Evolutionary conservation across 2,797 vertebrate genomes (phyloP), one percentile per base, ranked within the genome.

Genomic region (Lepilemur ruficaudatus): DNA sequence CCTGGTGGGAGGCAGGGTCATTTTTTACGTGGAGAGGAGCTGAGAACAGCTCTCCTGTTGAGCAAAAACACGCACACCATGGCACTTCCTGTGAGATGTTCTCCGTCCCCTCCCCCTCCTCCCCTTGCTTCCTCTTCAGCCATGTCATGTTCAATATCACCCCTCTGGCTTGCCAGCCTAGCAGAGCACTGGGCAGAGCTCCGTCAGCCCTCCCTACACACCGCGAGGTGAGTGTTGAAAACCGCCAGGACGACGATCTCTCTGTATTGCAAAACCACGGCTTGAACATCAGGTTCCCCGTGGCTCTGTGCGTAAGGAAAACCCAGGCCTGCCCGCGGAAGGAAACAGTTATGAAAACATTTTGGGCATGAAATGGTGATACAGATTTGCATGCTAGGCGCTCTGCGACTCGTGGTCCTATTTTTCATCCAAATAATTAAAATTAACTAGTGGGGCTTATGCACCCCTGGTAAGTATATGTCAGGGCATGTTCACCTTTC

Each of bases 161-260:
- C 25, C 35, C 4, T 1, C 86, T 43, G 14, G 28, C 63, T n/a
- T 14, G 9, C 63, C 0, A 0, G 38, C 70, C 80, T 38, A 8
- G 70, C 0, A 14, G 52, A 78, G 69, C 50, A 2, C 67, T 1
- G 7, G 32, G 57, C 23, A 11, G n/a, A 0, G 3, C 75, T 83
- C 76, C 2, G 70, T 5, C 17, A 79, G 28, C n/a, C 63, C 52
- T 79, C 41, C 28, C 32, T 9, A 18, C 32, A 23, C 0, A 0
- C 10, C 1, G 10, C 23, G 0, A 35, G 61, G 23, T 13, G 63
- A 18, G 63, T 3, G 6, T 12, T 17, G 57, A 55, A 48, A 83
- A 28, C 46, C 35, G 30, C 7, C 0, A 0, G 57, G 10, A 13
- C 11, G 20, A 11, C 2, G 0, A 28, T 0, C 12, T 25, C 46